These are phyloP conservation scores for Choristoneura fumiferana DNA, from an alignment of 1,140 invertebrate genomes.

Conservation along the genomic window DNA sequence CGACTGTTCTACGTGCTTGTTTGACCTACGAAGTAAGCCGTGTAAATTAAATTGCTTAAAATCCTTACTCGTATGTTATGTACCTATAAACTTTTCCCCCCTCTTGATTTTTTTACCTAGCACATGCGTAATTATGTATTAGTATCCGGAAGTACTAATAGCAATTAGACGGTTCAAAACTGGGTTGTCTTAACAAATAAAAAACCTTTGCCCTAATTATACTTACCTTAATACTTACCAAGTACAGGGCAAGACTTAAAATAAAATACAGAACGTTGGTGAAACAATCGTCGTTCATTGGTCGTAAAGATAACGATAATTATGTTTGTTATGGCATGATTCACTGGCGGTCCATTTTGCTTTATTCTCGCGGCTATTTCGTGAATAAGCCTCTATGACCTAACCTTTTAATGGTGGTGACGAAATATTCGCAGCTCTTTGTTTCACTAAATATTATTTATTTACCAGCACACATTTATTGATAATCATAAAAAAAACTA, in stretches of 20 bases:
- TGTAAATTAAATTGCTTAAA: too few species aligned
- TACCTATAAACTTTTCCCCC: too few species aligned
- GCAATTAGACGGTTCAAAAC: too few species aligned
- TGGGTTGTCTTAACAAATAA: too few species aligned
- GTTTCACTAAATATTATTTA: background rate
- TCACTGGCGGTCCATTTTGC: conserved; percentile 36
- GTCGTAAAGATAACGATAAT: conserved; percentile 67
- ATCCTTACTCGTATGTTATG: too few species aligned
- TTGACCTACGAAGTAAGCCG: too few species aligned
- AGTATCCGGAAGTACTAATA: too few species aligned
- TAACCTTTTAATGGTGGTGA: conserved; percentile 30
- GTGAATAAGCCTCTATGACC: conserved; percentile 43
- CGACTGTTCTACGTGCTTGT: too few species aligned
- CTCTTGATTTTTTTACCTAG: too few species aligned
- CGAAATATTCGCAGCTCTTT: conserved; percentile 13
- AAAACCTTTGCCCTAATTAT: conserved; percentile 16
- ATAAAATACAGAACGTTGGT: conserved; percentile 36
- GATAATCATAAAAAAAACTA: too few species aligned
- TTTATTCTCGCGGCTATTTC: conserved; percentile 31
- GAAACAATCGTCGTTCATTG: conserved; percentile 51
- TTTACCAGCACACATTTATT: too few species aligned
- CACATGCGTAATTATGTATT: too few species aligned
- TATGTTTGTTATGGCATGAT: conserved; percentile 59
- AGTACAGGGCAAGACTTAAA: conserved; percentile 22
- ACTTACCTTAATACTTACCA: background rate